Conservation (phyloP, 2,888 invertebrate species). For the Erannis defoliaria region DNA sequence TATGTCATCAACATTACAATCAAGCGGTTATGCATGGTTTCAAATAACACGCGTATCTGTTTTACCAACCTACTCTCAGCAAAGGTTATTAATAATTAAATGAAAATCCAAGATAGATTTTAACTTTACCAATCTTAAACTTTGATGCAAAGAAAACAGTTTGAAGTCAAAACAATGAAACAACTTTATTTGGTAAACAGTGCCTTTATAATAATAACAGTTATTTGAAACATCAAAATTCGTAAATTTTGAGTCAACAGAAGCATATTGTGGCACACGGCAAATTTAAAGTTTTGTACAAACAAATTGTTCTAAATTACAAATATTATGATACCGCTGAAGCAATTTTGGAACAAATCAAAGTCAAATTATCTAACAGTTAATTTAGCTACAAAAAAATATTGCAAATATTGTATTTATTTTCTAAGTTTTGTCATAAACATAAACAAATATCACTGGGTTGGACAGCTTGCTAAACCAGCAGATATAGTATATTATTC, state of each 20-base stretch:
- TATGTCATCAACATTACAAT: no score
- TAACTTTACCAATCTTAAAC: constrained; percentile 13
- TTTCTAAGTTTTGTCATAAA: not conserved
- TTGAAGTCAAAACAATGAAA: constrained; percentile 36
- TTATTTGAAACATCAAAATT: constrained; percentile 29
- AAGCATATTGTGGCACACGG: constrained; percentile 35
- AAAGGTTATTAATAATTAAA: constrained; percentile 13
- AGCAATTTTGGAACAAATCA: constrained; percentile 27
- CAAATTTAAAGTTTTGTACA: constrained; percentile 24
- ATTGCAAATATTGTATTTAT: constrained; percentile 4
- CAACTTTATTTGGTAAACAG: constrained; percentile 47
- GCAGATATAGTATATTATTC: no score
- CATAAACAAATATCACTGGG: not conserved
- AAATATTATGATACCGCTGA: constrained; percentile 23
- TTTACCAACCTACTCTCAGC: not conserved
- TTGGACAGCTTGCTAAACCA: no score
- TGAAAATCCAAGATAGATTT: constrained; percentile 15
- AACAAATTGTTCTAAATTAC: constrained; percentile 27
- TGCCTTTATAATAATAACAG: constrained; percentile 51
- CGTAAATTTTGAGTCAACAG: constrained; percentile 30
- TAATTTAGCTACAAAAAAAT: constrained; percentile 11
- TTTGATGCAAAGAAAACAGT: constrained; percentile 38
- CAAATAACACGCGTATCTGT: not conserved
- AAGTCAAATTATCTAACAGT: constrained; percentile 25
- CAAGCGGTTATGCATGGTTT: no score